Percentiles rank a stretch among this genome's conserved stretches.
phyloP scores from a whole-genome alignment of 2,888 invertebrate species.

The Diarsia rubi region DNA sequence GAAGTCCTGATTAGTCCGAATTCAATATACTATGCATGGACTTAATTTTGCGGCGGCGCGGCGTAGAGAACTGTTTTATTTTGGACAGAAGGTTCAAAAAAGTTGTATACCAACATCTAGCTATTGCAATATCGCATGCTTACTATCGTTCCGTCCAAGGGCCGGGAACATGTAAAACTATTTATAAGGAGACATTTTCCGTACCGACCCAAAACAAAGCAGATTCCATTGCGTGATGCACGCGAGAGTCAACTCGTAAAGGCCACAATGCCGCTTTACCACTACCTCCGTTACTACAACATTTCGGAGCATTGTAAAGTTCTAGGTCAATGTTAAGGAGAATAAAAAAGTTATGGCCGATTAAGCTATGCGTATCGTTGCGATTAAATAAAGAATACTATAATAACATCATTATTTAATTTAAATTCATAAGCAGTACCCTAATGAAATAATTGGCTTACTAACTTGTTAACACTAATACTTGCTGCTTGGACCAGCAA shows the following conservation, averaged over 20 bases:
- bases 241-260: slow-evolving; percentile 53
- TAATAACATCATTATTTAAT: neutral
- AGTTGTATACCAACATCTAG: neutral
- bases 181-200: slow-evolving; percentile 34
- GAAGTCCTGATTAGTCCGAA: neutral
- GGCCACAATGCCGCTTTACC: slow-evolving; percentile 44
- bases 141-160: slow-evolving; percentile 17
- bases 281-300: slow-evolving; percentile 51
- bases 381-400: slow-evolving; percentile 9
- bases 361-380: slow-evolving; percentile 4
- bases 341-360: slow-evolving; percentile 26
- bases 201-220: slow-evolving; percentile 42
- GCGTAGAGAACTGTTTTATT: neutral
- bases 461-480: slow-evolving; percentile 4
- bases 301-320: slow-evolving; percentile 48
- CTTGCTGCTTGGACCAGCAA: slow-evolving; percentile 14
- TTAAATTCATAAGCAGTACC: slow-evolving; percentile 32
- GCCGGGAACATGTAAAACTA: slow-evolving; percentile 21
- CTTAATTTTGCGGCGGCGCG: neutral
- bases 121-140: slow-evolving; percentile 29
- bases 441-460: slow-evolving; percentile 33
- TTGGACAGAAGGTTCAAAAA: neutral
- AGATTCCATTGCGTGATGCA: slow-evolving; percentile 61
- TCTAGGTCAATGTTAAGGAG: slow-evolving; percentile 57
- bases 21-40: neutral